phyloP scores from a whole-genome alignment of 2,888 invertebrate genomes.

The Sminthurides aquaticus region DNA sequence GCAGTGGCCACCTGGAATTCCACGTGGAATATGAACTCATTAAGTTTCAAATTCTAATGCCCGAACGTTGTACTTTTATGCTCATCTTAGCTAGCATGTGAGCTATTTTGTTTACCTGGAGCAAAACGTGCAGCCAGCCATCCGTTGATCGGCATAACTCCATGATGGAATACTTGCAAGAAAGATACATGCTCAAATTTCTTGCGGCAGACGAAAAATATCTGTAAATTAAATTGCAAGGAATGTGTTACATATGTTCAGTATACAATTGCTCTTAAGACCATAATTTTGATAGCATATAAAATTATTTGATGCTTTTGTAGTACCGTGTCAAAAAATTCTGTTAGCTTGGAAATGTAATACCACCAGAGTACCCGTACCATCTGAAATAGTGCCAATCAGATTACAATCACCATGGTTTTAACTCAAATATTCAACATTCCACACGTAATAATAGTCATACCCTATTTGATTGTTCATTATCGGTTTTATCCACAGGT shows the following conservation, averaged over 20 bases:
- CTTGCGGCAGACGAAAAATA: slow-evolving; percentile 86
- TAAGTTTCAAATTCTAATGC: too few species aligned
- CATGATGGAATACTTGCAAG: slow-evolving; percentile 91
- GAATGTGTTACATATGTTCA: too few species aligned
- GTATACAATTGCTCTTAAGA: too few species aligned
- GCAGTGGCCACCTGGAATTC: slow-evolving; percentile 84
- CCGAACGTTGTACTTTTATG: too few species aligned
- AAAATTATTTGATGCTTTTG: too few species aligned
- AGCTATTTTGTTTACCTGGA: too few species aligned
- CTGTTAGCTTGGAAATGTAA: slow-evolving; percentile 92
- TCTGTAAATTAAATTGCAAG: slow-evolving; percentile 34
- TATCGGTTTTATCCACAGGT: slow-evolving; percentile 79
- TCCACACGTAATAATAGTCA: slow-evolving; percentile 48
- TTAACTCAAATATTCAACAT: not conserved
- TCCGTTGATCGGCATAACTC: slow-evolving; percentile 92
- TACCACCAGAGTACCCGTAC: slow-evolving; percentile 92
- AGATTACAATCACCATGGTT: too few species aligned
- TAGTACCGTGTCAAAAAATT: slow-evolving; percentile 89
- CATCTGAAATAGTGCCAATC: slow-evolving; percentile 60
- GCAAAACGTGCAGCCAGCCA: slow-evolving; percentile 94
- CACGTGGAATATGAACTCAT: slow-evolving; percentile 9
- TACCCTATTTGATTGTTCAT: slow-evolving; percentile 74
- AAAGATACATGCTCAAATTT: slow-evolving; percentile 89
- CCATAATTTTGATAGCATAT: too few species aligned
- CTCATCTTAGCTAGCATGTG: too few species aligned